Percentiles rank a stretch among this genome's conserved stretches.
Conservation (phyloP, 2,113 vertebrate genomes). For the Procapra przewalskii region DNA sequence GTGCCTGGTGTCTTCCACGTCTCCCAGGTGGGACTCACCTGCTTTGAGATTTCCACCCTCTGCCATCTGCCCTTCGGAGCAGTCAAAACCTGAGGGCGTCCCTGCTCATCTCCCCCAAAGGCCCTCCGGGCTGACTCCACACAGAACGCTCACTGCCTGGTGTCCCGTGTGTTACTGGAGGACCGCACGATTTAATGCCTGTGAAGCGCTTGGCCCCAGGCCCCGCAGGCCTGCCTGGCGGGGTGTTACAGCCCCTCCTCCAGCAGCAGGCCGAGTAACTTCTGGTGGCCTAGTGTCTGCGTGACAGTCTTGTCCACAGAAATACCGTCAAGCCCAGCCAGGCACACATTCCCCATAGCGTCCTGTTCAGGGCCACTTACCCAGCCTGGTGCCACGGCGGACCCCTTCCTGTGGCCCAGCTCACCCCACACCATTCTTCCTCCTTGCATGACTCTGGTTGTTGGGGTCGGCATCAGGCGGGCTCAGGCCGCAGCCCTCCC, state of each 20-base stretch:
- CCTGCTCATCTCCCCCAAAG: background rate
- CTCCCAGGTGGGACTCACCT: background rate
- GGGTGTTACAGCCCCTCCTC: no score
- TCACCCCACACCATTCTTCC: background rate
- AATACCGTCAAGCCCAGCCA: background rate
- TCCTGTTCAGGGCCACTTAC: background rate
- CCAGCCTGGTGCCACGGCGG: background rate
- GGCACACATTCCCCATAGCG: background rate
- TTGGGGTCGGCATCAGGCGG: background rate
- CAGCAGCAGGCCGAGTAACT: background rate
- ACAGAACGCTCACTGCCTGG: background rate
- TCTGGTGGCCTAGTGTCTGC: background rate
- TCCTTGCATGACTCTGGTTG: background rate
- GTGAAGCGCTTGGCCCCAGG: background rate
- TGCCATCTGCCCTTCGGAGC: background rate
- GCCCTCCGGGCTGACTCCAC: background rate
- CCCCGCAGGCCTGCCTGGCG: background rate
- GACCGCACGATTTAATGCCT: background rate
- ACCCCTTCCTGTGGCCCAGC: background rate
- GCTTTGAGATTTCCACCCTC: background rate
- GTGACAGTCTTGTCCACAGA: background rate
- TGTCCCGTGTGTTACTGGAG: background rate
- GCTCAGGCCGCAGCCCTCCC: background rate
- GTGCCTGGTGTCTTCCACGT: accelerated
- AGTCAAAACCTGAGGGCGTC: background rate